Base-by-base conservation (phyloP, 2,113 vertebrate genomes). In the Apteryx mantelli region DNA sequence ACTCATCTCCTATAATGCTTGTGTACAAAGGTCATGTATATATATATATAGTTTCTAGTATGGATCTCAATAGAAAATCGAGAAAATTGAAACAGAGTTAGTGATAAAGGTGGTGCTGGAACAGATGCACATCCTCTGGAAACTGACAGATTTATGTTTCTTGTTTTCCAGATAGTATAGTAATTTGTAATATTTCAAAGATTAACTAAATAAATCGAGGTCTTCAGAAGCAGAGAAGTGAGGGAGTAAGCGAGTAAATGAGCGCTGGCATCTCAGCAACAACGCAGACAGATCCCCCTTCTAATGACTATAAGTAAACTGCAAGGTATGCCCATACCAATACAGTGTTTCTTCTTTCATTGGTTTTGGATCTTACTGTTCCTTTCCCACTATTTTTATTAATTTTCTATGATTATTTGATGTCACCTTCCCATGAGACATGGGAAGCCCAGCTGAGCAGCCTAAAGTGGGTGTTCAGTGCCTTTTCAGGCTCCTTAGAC, bases 161-260 rank as follows among this genome's bases (percentile, higher is more conserved):
- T 74, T 65, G 28, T 64, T 69, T 50, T 87, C 32, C 34, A 79
- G 21, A 61, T 6, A 1, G 3, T 14, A 22, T 6, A 34, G 19
- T 15, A 88, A 28, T 22, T 90, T 19, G 30, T 68, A 75, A n/a
- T 64, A 86, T 81, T 96, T 97, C 44, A 90, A 93, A 96, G 48
- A 64, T 30, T n/a, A 48, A 73, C 8, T 81, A 42, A 78, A 2
- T 55, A 91, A 78, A 36, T 30, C 56, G 48, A 91, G 2, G 5
- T 53, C 86, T 93, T 71, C 28, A 69, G 73, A 82, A 64, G 17
- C 48, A 85, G 58, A 53, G 38, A 86, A 86, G 5, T 22, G 25
- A 89, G 3, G 2, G 6, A 81, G 17, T 24, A 28, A 84, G 15
- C 55, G 91, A 91, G 16, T 20, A 77, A 83, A 60, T 30, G 14